A percentile compares a stretch with the other conserved stretches of the same genome.
Conservation (phyloP, 1,140 invertebrate genomes). For the Bombus breviceps region DNA sequence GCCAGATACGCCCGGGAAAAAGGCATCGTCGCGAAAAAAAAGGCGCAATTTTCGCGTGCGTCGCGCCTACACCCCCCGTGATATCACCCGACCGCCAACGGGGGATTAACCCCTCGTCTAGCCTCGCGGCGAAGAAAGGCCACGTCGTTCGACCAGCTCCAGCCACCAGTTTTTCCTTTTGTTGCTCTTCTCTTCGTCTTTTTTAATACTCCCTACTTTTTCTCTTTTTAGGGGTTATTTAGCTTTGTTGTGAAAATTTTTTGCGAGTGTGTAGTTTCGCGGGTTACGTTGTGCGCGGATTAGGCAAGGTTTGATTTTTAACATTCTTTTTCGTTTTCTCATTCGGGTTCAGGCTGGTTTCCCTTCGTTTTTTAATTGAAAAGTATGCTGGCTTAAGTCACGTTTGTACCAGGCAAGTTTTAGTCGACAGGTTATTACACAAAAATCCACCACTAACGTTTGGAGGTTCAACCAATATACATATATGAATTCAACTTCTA, state of each 20-base stretch:
- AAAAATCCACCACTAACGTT: no score
- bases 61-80: slow-evolving; percentile 26
- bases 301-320: background rate
- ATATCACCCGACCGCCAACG: slow-evolving; percentile 1
- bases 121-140: slow-evolving; percentile 51
- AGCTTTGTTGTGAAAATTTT: background rate
- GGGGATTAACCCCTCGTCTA: slow-evolving; percentile 59
- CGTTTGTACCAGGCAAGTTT: no score
- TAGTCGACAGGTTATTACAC: no score
- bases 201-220: background rate
- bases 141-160: background rate
- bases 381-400: no score
- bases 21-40: slow-evolving; percentile 60
- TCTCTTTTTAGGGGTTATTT: background rate
- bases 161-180: background rate
- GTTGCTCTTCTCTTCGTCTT: background rate
- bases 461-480: no score
- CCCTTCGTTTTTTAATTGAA: no score
- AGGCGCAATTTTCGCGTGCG: slow-evolving; percentile 67
- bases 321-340: no score
- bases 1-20: slow-evolving; percentile 54
- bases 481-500: no score
- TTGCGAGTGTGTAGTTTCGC: no score
- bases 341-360: no score
- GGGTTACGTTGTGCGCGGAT: background rate